A percentile compares a stretch with the other conserved stretches of the same genome.
Conservation (phyloP, 2,888 invertebrate genomes). For the Troides aeacus region DNA sequence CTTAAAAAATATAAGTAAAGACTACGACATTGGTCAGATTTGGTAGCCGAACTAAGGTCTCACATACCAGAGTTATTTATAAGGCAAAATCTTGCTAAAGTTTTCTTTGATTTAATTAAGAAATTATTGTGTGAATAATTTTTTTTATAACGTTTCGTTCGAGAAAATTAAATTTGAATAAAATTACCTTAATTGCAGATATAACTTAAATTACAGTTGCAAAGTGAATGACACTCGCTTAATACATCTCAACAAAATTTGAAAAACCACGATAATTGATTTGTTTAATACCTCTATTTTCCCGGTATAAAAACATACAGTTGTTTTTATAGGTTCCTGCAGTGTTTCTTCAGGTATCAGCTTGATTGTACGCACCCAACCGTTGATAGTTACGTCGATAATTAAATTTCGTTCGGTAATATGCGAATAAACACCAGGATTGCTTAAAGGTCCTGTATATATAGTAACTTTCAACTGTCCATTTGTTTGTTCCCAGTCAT, state of each 20-base stretch:
- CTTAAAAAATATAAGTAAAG: too few species aligned
- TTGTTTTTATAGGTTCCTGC: conserved; percentile 15
- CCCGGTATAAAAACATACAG: conserved; percentile 13
- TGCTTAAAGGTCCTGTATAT: conserved; percentile 24
- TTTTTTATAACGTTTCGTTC: too few species aligned
- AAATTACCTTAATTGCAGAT: too few species aligned
- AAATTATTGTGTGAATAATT: too few species aligned
- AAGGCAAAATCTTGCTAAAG: too few species aligned
- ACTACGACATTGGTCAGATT: too few species aligned
- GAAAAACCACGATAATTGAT: background rate
- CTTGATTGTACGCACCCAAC: conserved; percentile 21
- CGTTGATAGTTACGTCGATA: conserved; percentile 24
- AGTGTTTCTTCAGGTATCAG: conserved; percentile 14
- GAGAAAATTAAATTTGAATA: too few species aligned
- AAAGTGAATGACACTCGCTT: too few species aligned
- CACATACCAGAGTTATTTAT: too few species aligned
- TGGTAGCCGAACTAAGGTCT: too few species aligned
- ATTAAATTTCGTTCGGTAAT: conserved; percentile 17
- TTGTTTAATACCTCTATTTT: conserved; percentile 24
- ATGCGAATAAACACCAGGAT: conserved; percentile 24
- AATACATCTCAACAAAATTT: background rate
- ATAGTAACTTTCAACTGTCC: conserved; percentile 13
- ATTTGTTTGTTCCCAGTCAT: conserved; percentile 26
- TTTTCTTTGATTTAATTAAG: too few species aligned
- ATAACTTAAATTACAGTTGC: too few species aligned